Evolutionary conservation across 2,888 invertebrate species (phyloP), one percentile per base, ranked within the genome.

Genomic region (Trissoscelio sp.): DNA sequence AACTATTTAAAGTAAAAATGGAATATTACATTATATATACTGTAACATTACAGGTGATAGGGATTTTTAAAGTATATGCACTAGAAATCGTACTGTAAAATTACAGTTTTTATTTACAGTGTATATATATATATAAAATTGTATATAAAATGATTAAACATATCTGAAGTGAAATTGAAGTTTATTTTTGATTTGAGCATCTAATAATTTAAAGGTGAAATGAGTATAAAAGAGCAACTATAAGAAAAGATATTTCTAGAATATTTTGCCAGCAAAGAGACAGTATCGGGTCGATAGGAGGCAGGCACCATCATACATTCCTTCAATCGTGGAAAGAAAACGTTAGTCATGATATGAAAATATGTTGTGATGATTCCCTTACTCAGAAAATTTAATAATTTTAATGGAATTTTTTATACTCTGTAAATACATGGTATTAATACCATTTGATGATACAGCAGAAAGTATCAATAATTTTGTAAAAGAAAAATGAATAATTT

Each of bases 271-370:
- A 24, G 37, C 51, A 39, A 60, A 42, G 60, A 20, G 51, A 44
- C 51, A 44, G 39, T 42, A 46, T 18, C 39, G 72, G 73, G 62
- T 73, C 73, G 73, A 73, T 73, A 73, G 28, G 53, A 34, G 24
- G 31, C 46, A 42, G 55, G 42, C 73, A 53, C 53, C 62, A 42
- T 51, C 42, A 31, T 16, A 42, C 73, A 64, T 64, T 73, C 31
- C 51, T 64, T 62, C 31, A 73, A 73, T 73, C 60, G 39, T 42
- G 28, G 60, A 72, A 72, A 42, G 62, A 62, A 69, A 70, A 16
- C 31, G 57, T 57, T 46, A 69, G 44, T 69, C 57, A 57, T 46
- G 57, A 44, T 34, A 28, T 31, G 31, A 22, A 62, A 46, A 48
- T 34, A 28, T 44, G 18, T 44, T 46, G 12, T 24, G 12, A 42